Percentiles rank a stretch among this genome's conserved stretches.
Evolutionary conservation across 2,888 invertebrate species (phyloP).

Genomic region (Amblyjoppa fuscipennis): DNA sequence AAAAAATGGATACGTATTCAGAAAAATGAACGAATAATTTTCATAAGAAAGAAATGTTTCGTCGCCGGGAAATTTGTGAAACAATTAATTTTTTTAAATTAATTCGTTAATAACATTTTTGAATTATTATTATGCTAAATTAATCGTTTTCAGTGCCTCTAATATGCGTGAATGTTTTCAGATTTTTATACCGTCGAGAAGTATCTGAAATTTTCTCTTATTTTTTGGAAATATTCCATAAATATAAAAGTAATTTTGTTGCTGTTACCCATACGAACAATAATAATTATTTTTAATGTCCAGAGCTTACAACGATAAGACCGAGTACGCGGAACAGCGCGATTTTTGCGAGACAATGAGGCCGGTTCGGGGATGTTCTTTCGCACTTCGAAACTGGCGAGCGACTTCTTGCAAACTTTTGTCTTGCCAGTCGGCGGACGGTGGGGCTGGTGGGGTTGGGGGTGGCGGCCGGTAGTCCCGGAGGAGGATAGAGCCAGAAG

Average conservation of each 20-base stretch:
- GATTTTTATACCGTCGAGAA: no score
- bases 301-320: not conserved
- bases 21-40: no score
- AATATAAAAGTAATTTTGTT: not conserved
- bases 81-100: no score
- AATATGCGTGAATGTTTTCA: no score
- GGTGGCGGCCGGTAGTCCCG: constrained; percentile 16
- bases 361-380: not conserved
- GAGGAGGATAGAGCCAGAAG: constrained; percentile 39
- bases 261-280: not conserved
- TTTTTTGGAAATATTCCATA: not conserved
- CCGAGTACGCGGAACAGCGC: not conserved
- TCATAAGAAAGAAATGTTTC: no score
- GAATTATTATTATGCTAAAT: no score
- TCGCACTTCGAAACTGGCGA: constrained; percentile 1
- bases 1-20: no score
- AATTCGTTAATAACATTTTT: no score
- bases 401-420: constrained; percentile 28
- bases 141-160: no score
- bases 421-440: not conserved
- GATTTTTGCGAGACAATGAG: constrained; percentile 9
- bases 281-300: not conserved
- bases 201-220: no score
- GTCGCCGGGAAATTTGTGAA: no score
- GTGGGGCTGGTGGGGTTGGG: not conserved